Percentiles rank a stretch among this genome's conserved stretches.
These are phyloP conservation scores for Brachionus manjavacas DNA, from an alignment of 1,140 invertebrate genomes.

Conservation along the genomic window DNA sequence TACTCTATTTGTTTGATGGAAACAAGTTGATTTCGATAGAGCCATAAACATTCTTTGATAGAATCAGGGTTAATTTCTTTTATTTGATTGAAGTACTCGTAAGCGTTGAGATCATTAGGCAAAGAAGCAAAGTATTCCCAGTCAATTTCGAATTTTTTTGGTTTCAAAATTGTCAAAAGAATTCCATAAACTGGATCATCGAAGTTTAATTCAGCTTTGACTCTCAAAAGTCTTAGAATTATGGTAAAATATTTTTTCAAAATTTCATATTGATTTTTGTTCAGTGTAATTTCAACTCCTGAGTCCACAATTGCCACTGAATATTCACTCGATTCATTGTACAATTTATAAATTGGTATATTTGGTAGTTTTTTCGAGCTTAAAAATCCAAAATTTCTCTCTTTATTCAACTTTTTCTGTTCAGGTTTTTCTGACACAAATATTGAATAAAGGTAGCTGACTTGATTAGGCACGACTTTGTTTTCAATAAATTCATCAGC, in stretches of 20 bases:
- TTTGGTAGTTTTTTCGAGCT: not conserved
- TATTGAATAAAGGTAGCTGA: not conserved
- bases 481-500: not conserved
- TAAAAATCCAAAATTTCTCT: not conserved
- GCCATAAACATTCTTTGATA: not conserved
- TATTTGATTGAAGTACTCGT: not conserved
- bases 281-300: not conserved
- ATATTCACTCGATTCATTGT: not conserved
- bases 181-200: not conserved
- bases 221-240: not conserved
- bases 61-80: not conserved
- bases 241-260: not conserved
- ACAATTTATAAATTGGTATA: not conserved
- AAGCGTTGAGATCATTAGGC: not conserved
- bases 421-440: not conserved
- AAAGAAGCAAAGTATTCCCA: not conserved
- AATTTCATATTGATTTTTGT: not conserved
- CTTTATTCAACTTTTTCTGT: not conserved
- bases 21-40: not conserved
- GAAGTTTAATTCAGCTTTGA: conserved; percentile 4
- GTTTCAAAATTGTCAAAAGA: not conserved
- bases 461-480: not conserved
- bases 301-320: not conserved
- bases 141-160: not conserved
- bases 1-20: not conserved